Evolutionary conservation across 2,888 invertebrate species (phyloP).

Genomic region (Amiota communis): DNA sequence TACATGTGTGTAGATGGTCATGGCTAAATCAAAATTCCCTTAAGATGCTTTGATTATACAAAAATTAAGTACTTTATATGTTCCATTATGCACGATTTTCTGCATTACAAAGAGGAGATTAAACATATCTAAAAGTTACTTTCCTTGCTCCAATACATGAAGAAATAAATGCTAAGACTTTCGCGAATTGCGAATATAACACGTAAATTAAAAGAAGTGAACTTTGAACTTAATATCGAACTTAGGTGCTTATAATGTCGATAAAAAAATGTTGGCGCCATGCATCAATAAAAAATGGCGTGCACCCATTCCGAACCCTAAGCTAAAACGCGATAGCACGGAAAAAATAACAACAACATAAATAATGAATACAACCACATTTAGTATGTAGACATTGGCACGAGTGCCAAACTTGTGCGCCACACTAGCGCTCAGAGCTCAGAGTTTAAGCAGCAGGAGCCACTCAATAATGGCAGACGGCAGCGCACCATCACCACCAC

Average conservation of each 20-base stretch:
- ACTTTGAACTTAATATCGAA: slow-evolving; percentile 21
- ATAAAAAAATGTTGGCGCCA: slow-evolving; percentile 26
- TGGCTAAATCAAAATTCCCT: too few species aligned
- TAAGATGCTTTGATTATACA: too few species aligned
- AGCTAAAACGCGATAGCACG: too few species aligned
- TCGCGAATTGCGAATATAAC: background rate
- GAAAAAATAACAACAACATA: background rate
- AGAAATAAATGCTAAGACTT: slow-evolving; percentile 36
- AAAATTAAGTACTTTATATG: too few species aligned
- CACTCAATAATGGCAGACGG: slow-evolving; percentile 19
- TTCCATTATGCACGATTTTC: too few species aligned
- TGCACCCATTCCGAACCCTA: background rate
- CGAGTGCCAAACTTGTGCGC: slow-evolving; percentile 30
- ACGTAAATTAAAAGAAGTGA: slow-evolving; percentile 18
- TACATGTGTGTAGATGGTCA: too few species aligned
- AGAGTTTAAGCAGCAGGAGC: slow-evolving; percentile 23
- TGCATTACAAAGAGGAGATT: too few species aligned
- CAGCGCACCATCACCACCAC: slow-evolving; percentile 25
- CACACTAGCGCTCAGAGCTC: background rate
- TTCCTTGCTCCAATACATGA: too few species aligned
- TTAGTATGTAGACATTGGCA: slow-evolving; percentile 11
- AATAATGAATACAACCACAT: slow-evolving; percentile 1
- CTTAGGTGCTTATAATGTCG: slow-evolving; percentile 16
- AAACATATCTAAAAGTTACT: too few species aligned
- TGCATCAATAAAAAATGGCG: slow-evolving; percentile 29